phyloP scores from a whole-genome alignment of 2,113 vertebrate genomes.

The Burhinus bistriatus region DNA sequence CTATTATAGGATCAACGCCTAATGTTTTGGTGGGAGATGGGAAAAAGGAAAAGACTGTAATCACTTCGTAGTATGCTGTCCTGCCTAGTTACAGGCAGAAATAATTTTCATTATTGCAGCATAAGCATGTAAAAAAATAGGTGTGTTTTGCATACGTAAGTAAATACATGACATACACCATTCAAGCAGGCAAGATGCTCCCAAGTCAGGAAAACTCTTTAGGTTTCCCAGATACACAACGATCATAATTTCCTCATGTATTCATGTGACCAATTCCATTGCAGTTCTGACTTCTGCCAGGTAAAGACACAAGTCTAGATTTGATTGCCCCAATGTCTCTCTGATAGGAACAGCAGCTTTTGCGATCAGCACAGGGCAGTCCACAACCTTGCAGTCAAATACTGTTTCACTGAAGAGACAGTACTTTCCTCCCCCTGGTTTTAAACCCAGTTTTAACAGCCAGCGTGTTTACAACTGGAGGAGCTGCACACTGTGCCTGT shows the following conservation, averaged over 20 bases:
- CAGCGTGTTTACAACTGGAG: background rate
- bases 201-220: background rate
- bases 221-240: background rate
- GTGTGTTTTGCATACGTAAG: fast-evolving
- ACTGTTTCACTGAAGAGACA: background rate
- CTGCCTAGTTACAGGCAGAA: background rate
- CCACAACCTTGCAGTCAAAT: background rate
- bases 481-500: background rate
- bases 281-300: fast-evolving
- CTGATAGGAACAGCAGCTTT: background rate
- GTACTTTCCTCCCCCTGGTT: background rate
- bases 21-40: background rate
- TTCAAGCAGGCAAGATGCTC: background rate
- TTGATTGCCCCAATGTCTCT: background rate
- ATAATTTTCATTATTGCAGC: background rate
- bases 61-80: background rate
- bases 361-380: background rate
- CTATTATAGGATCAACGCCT: background rate
- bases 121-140: background rate
- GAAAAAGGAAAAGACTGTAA: background rate
- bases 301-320: background rate
- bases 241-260: background rate
- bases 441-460: background rate
- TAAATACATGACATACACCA: background rate
- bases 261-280: background rate